Conservation (phyloP, 2,113 vertebrate species). For the Numida meleagris region DNA sequence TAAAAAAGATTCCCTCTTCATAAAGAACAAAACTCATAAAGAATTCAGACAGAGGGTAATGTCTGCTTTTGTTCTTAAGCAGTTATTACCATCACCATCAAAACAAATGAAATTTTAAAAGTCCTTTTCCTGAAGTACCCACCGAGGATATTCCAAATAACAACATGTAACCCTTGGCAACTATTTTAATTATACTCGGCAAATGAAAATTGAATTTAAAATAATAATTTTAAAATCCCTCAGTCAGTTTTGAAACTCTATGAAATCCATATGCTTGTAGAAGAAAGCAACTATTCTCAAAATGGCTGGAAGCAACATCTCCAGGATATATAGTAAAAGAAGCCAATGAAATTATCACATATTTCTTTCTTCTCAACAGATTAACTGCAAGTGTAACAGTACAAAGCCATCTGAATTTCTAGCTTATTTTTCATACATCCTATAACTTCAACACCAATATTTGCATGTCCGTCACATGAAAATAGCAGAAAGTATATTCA, state of each 20-base stretch:
- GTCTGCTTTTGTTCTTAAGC: background rate
- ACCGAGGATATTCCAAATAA: slow-evolving; percentile 21
- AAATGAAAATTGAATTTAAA: slow-evolving; percentile 51
- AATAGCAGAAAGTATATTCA: background rate
- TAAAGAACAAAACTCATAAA: background rate
- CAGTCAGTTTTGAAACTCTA: background rate
- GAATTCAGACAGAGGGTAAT: background rate
- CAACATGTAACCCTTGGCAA: background rate
- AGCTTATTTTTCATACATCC: background rate
- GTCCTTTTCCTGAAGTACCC: background rate
- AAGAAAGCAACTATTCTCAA: slow-evolving; percentile 14
- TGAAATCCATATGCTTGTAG: background rate
- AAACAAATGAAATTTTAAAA: slow-evolving; percentile 12
- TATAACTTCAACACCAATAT: background rate
- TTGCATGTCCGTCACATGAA: background rate
- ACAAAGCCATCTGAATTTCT: background rate
- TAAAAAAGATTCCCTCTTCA: background rate
- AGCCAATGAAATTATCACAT: background rate
- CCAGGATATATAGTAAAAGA: background rate
- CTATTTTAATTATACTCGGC: background rate
- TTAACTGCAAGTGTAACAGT: background rate
- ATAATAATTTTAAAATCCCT: slow-evolving; percentile 9
- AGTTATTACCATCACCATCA: slow-evolving; percentile 22
- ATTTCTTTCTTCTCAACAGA: slow-evolving; percentile 24
- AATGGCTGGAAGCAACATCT: slow-evolving; percentile 10